Base-by-base conservation (phyloP, 1,140 invertebrate genomes). In the Drosophila pseudoananassae region DNA sequence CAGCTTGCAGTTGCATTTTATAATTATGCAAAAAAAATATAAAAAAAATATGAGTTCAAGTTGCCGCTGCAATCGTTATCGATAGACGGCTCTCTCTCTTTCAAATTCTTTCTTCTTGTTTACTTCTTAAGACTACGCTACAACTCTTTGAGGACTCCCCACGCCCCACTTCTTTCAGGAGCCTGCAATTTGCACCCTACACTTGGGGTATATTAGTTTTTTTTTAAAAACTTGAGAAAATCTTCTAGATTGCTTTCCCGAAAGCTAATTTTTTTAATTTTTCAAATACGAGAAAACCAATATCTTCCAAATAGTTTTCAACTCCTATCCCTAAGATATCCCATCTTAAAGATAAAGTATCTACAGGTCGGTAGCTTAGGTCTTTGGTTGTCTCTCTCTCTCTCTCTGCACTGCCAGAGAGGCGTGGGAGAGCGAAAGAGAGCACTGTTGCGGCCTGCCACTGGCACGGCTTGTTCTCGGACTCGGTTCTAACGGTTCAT, bases 391-490 rank as follows among this genome's bases (percentile, higher is more conserved):
- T 3, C 25, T 7, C 25, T 27, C 25, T 27, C 25, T 4, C 17
- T 36, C n/a, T 38, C 40, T 23, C 14, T 4, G 29, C 29, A 12
- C 15, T 10, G 17, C 43, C 8, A 23, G 43, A 46, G 17, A 46
- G 43, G 43, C 43, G 43, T 46, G 43, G 43, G 43, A 46, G 43
- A 17, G 43, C 10, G 10, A 10, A 27, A 27, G 25, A 27, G 25
- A 10, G 7, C 40, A 2, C 7, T 46, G 52, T 40, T 68, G 60
- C 27, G 45, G 29, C 53, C 53, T 23, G 66, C 31, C 17, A 31
- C 36, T 46, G 65, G 20, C 51, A 58, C 65, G 47, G 56, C 58
- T 83, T 65, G 76, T 78, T 78, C 76, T 68, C 73, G 72, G 55
- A 64, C 49, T 60, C 56, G 76, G 50, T 20, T 46, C 43, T 15